These are phyloP conservation scores for Kradibia gibbosae DNA, from an alignment of 1,140 invertebrate species.

Conservation along the genomic window DNA sequence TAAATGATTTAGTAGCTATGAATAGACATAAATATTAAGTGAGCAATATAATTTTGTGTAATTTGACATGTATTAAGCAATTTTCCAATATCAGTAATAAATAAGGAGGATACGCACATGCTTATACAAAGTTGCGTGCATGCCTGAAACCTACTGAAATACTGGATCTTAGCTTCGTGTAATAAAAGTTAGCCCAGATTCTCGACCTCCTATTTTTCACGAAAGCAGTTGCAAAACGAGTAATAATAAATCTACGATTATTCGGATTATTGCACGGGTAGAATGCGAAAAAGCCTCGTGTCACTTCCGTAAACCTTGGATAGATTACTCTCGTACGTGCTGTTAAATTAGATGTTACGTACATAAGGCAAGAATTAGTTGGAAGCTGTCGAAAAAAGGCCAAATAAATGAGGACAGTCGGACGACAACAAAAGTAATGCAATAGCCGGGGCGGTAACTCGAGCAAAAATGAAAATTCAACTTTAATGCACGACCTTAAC, in stretches of 20 bases:
- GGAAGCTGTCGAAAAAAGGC: not conserved
- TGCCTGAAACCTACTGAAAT: not conserved
- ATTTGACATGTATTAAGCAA: too few relatives aligned
- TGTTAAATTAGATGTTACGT: constrained; percentile 31
- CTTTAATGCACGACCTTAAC: constrained; percentile 1
- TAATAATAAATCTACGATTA: constrained; percentile 37
- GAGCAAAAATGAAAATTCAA: constrained; percentile 38
- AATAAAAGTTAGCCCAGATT: not conserved
- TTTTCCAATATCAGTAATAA: too few relatives aligned
- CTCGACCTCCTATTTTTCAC: not conserved
- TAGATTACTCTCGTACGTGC: not conserved
- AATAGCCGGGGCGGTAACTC: not conserved
- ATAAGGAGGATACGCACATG: too few relatives aligned
- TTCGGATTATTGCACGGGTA: constrained; percentile 34
- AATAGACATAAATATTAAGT: too few relatives aligned
- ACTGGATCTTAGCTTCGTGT: not conserved
- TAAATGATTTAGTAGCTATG: too few relatives aligned
- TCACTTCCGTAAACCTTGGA: constrained; percentile 3
- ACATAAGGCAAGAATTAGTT: constrained; percentile 26
- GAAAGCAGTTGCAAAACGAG: not conserved
- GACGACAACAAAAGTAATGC: not conserved
- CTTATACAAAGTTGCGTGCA: too few relatives aligned
- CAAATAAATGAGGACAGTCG: not conserved
- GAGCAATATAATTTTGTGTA: too few relatives aligned
- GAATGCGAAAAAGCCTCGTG: not conserved